Evolutionary conservation across 2,888 invertebrate species (phyloP), one percentile per base, ranked within the genome.

Genomic region (Drosophila anomalata): DNA sequence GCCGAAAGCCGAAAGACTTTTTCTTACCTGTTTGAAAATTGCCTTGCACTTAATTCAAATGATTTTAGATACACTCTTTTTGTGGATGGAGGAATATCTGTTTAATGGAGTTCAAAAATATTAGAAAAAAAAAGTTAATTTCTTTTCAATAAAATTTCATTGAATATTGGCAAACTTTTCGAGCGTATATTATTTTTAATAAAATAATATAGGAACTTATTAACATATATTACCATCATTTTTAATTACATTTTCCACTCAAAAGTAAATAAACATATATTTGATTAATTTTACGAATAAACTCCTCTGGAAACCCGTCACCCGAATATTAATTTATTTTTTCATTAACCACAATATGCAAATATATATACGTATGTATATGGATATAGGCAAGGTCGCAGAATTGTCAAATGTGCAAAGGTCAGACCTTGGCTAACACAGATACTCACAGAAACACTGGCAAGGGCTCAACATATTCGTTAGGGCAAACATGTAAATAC

Each of bases 331-430:
- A 61, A 60, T 67, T 54, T 46, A 39, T 61, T 68, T 61, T 36
- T 44, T 51, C 41, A 61, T 61, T 41, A 59, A 71, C 54, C 55
- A 44, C 24, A 41, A 54, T 22, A 12, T 46, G 36, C 7, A 36
- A n/a, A 7, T 36, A 36, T n/a, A 7, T 36, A 36, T n/a, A 36
- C 14, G 7, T 29, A n/a, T 44, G 11, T 4, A 42, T 42, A n/a
- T 46, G 12, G n/a, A 11, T 54, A 11, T n/a, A 14, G n/a, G 8
- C 56, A 50, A 36, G 42, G 39, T 44, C 74, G 57, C 61, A 48
- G 50, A 68, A 65, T 68, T 66, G 58, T 56, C 60, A 75, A 71
- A 52, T 70, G 51, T 61, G 53, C 58, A 56, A 58, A 75, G 66
- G 62, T 74, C 62, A 60, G 56, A 62, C 48, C 55, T 48, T 12